phyloP scores from a whole-genome alignment of 2,888 invertebrate species.

The Andrena bicolor region DNA sequence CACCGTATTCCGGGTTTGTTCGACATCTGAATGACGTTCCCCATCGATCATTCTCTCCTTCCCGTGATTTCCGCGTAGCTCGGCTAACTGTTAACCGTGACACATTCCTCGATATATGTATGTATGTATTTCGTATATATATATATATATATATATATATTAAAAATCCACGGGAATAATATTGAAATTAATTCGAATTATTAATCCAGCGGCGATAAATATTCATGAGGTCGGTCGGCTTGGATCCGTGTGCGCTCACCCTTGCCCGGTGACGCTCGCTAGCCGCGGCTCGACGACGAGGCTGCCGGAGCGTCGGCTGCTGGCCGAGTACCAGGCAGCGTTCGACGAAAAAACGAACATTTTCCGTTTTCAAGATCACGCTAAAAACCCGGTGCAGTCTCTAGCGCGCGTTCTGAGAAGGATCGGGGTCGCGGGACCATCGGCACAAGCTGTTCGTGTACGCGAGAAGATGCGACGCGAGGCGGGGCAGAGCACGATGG shows the following conservation, averaged over 20 bases:
- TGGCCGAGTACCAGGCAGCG: constrained; percentile 30
- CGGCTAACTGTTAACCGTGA: constrained; percentile 50
- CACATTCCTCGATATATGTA: constrained; percentile 34
- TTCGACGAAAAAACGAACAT: constrained; percentile 71
- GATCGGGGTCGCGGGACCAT: constrained; percentile 81
- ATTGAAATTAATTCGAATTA: constrained; percentile 3
- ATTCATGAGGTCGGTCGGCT: constrained; percentile 3
- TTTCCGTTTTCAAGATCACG: constrained; percentile 81
- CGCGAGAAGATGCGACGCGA: constrained; percentile 60
- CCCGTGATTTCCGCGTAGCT: constrained; percentile 39
- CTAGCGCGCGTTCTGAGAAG: constrained; percentile 79
- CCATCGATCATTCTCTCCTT: constrained; percentile 50
- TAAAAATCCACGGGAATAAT: constrained; percentile 25
- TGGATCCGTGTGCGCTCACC: constrained; percentile 4
- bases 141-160: too few relatives aligned
- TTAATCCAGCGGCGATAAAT: constrained; percentile 15
- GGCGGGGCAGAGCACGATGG: constrained; percentile 63
- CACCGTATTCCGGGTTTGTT: constrained; percentile 44
- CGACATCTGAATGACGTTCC: constrained; percentile 50
- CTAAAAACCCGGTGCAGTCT: constrained; percentile 77
- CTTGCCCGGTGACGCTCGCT: constrained; percentile 2
- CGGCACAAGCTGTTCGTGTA: constrained; percentile 69
- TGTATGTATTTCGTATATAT: too few relatives aligned
- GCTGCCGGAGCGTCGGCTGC: background rate
- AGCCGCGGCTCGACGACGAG: constrained; percentile 6